Percentiles rank a stretch among this genome's conserved stretches.
phyloP scores from a whole-genome alignment of 2,888 invertebrate species.

The Platycheirus albimanus region DNA sequence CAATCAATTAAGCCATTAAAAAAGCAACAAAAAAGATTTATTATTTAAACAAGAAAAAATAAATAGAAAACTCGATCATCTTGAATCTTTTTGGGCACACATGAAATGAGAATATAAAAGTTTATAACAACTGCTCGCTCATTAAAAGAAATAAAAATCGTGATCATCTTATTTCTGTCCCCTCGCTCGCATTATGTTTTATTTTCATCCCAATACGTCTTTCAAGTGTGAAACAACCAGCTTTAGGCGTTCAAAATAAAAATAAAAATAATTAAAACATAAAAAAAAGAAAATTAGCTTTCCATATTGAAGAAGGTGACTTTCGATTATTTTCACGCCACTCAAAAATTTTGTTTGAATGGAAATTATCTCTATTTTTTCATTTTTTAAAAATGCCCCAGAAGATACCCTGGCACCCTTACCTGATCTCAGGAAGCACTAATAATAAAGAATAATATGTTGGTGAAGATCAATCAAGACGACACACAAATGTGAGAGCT shows the following conservation, averaged over 20 bases:
- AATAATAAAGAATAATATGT: slow-evolving; percentile 34
- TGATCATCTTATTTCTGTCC: slow-evolving; percentile 49
- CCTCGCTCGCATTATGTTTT: slow-evolving; percentile 8
- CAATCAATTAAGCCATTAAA: no score
- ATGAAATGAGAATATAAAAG: background rate
- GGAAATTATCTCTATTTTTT: slow-evolving; percentile 58
- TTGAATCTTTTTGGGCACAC: background rate
- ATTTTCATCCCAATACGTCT: background rate
- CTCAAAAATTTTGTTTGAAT: slow-evolving; percentile 17
- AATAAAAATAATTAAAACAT: slow-evolving; percentile 43
- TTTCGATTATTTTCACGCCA: slow-evolving; percentile 65
- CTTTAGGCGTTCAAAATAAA: slow-evolving; percentile 29
- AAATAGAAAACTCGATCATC: slow-evolving; percentile 33
- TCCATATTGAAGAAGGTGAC: slow-evolving; percentile 67
- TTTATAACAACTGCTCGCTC: no score
- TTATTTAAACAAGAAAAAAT: background rate
- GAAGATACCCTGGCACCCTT: background rate
- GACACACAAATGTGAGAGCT: slow-evolving; percentile 38
- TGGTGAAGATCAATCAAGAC: slow-evolving; percentile 62
- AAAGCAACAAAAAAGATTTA: no score
- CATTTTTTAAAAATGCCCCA: slow-evolving; percentile 11
- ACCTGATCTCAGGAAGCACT: slow-evolving; percentile 25
- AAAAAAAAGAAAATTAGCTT: slow-evolving; percentile 60
- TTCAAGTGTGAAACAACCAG: slow-evolving; percentile 13
- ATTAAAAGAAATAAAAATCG: slow-evolving; percentile 50